Percentiles rank a stretch among this genome's conserved stretches.
These are phyloP conservation scores for Cottus gobio DNA, from an alignment of 2,113 vertebrate species.

Conservation along the genomic window DNA sequence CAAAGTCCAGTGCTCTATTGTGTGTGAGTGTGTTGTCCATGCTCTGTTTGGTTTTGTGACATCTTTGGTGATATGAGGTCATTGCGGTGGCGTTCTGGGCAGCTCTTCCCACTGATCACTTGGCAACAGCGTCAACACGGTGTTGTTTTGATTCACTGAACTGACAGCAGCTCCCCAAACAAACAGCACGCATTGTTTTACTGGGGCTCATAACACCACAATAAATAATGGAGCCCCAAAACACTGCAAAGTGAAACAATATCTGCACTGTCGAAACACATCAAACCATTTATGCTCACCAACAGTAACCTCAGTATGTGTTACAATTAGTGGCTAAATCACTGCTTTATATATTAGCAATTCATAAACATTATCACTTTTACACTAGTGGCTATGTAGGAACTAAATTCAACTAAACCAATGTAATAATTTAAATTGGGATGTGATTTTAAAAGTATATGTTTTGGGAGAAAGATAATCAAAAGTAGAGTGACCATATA, in stretches of 20 bases:
- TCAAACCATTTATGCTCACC: background rate
- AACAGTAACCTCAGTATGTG: background rate
- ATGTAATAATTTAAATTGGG: background rate
- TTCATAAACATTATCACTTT: background rate
- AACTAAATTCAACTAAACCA: background rate
- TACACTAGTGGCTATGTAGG: background rate
- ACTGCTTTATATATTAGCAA: background rate
- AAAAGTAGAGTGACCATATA: background rate
- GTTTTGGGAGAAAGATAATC: background rate
- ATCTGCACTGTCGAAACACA: background rate
- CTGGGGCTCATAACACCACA: background rate
- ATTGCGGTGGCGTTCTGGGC: slow-evolving; percentile 5
- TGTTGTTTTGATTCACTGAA: slow-evolving; percentile 32
- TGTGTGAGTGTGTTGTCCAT: background rate
- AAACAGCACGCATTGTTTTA: slow-evolving; percentile 28
- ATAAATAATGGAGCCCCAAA: slow-evolving; percentile 7
- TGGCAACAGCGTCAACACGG: slow-evolving; percentile 26
- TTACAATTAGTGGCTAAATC: background rate
- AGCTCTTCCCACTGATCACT: slow-evolving; percentile 8
- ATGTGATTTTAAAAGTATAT: background rate
- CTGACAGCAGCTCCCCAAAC: slow-evolving; percentile 17
- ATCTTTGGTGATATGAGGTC: slow-evolving; percentile 12
- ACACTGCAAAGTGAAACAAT: slow-evolving; percentile 5
- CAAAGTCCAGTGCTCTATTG: too few relatives aligned
- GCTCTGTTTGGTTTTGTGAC: background rate